Base-by-base conservation (phyloP, 2,888 invertebrate genomes). In the Asteroscopus sphinx region DNA sequence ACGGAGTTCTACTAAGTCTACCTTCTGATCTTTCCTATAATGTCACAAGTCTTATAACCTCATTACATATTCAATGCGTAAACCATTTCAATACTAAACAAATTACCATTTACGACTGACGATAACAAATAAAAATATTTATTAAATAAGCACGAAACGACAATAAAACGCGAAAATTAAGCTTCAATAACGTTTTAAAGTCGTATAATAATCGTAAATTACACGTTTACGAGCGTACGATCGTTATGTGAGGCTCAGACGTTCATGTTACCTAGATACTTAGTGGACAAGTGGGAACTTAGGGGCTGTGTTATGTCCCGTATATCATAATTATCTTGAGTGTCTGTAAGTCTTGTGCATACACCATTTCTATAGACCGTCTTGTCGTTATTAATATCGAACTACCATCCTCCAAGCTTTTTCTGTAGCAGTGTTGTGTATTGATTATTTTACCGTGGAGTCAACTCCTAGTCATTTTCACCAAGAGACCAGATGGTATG, bases 201-300 rank as follows among this genome's bases (percentile, higher is more conserved):
- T 85, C 76, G 78, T 49, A 77, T 77, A 77, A 84, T 87, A 84
- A 87, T 81, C 88, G 86, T 91, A 91, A 91, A 91, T 89, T 85
- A 81, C 79, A 65, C 51, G 21, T 69, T 68, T 70, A 70, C 63
- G 70, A 68, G 58, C 68, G 51, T 36, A 41, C 26, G 69, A 79
- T 82, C 81, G 83, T 83, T 82, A 45, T 78, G 61, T 71, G 74
- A 70, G 79, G 73, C 73, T 73, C 73, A 63, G 77, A 76, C 68
- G 77, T 73, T 80, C 77, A 67, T 73, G 70, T 78, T 82, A 79
- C 76, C 77, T 83, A 80, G 80, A 78, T 78, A 76, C 67, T 63
- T 73, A 68, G 74, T 72, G 79, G 74, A 76, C 36, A 80, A 69
- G 59, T 47, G 39, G 32, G 28, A 55, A 51, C 49, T 39, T 48